Evolutionary conservation across 2,888 invertebrate species (phyloP).

Genomic region (Altica lythri): DNA sequence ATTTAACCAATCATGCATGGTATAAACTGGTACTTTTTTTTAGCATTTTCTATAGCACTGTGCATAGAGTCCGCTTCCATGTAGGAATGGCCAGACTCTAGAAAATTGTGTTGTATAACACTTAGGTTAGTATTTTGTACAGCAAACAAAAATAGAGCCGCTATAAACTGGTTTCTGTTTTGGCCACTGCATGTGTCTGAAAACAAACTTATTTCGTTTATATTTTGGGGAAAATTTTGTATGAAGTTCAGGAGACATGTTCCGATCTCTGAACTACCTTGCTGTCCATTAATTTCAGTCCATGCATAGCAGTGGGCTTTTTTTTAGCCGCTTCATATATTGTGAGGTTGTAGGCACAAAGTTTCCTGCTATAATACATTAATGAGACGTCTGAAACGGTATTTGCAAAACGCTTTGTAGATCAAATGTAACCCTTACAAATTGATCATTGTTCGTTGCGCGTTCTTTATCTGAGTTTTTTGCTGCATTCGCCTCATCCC

Average conservation of each 20-base stretch:
- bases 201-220: not conserved
- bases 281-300: not conserved
- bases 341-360: not conserved
- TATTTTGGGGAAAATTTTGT: not conserved
- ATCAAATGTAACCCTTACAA: conserved; percentile 40
- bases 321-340: not conserved
- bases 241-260: not conserved
- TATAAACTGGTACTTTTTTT: not conserved
- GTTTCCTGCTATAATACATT: conserved; percentile 41
- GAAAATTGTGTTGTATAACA: not conserved
- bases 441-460: conserved; percentile 18
- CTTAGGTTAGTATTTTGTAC: not conserved
- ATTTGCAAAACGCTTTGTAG: conserved; percentile 44
- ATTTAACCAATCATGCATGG: not conserved
- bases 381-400: conserved; percentile 40
- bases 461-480: conserved; percentile 30
- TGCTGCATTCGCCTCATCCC: conserved; percentile 33
- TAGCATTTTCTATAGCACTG: not conserved
- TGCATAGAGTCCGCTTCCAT: conserved; percentile 1
- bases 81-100: not conserved
- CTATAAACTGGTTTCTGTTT: not conserved
- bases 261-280: not conserved
- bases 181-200: not conserved
- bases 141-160: not conserved
- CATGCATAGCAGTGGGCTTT: not conserved